Base-by-base conservation (phyloP, 2,797 vertebrate genomes). In the Monodelphis domestica region DNA sequence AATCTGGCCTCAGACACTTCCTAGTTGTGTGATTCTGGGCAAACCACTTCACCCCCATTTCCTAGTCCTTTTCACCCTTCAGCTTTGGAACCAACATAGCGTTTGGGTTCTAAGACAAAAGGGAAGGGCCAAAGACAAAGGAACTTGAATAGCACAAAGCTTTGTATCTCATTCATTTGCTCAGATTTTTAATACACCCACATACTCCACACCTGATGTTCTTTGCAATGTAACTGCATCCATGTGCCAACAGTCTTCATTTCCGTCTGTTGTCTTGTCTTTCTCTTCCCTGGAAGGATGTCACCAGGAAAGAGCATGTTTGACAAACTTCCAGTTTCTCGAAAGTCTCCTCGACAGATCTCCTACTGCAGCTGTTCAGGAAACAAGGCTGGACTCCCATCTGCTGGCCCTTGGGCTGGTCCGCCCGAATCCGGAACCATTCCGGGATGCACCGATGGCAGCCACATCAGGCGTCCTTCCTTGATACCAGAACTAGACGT, bases 401-500 rank as follows among this genome's bases (percentile, higher is more conserved):
- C 97, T 38, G 93, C 96, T 53, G 95, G 98, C 90, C 97, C 96
- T 95, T n/a, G n/a, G n/a, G n/a, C 94, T 98, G 52, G 96, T 92
- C 11, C 55, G 91, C 95, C 97, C 28, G 91, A 92, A 51, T n/a
- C 97, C 84, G 97, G 97, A 94, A 90, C 94, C 1, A 52, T 94
- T 93, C 95, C 97, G 70, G n/a, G 93, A 93, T 99, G 99, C 97
- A 98, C 98, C 97, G 98, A 97, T 91, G 96, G 97, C 14, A 95
- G 97, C 95, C 98, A 95, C 29, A 91, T 98, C 55, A 96, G 55
- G 57, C 98, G 98, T 91, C 97, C 97, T 54, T 97, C 97, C 90
- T 95, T 99, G 97, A 99, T 99, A 98, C 99, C 99, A 54, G 96
- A 97, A 15, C 94, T 99, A 93, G 99, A 99, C 57, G 97, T 99